Evolutionary conservation across 2,113 vertebrate species (phyloP).

Genomic region (Melanerpes formicivorus): DNA sequence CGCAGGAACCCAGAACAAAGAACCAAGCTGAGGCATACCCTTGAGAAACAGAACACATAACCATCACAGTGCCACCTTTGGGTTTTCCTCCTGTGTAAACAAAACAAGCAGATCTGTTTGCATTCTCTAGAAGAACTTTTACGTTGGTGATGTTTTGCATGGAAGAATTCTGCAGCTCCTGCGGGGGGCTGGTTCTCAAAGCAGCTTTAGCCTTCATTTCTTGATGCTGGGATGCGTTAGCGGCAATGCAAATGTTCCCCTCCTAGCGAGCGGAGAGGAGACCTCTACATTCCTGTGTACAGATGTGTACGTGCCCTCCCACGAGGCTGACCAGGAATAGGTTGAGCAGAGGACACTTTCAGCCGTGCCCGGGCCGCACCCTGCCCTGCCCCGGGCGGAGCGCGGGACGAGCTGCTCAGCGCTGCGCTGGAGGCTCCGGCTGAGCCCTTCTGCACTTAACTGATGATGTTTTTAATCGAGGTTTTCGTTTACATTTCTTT

Average conservation of each 20-base stretch:
- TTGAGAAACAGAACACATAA: slow-evolving; percentile 48
- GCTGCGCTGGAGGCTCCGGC: slow-evolving; percentile 81
- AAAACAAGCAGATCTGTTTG: slow-evolving; percentile 74
- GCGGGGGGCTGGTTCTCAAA: slow-evolving; percentile 74
- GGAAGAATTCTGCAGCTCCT: slow-evolving; percentile 80
- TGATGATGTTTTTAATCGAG: slow-evolving; percentile 81
- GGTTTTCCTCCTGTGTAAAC: slow-evolving; percentile 25
- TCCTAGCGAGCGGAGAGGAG: slow-evolving; percentile 73
- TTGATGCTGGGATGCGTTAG: slow-evolving; percentile 77
- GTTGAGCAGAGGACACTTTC: slow-evolving; percentile 83
- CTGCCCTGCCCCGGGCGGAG: slow-evolving; percentile 77
- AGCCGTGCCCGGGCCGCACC: slow-evolving; percentile 78
- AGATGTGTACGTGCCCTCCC: slow-evolving; percentile 85
- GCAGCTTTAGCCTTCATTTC: slow-evolving; percentile 73
- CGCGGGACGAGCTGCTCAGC: slow-evolving; percentile 77
- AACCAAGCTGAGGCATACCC: slow-evolving; percentile 30
- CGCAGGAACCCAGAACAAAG: slow-evolving; percentile 57
- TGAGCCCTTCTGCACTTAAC: slow-evolving; percentile 85
- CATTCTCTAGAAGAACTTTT: slow-evolving; percentile 79
- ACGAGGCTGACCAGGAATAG: slow-evolving; percentile 83
- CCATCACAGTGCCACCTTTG: slow-evolving; percentile 65
- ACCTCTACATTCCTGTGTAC: slow-evolving; percentile 79
- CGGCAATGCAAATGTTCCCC: slow-evolving; percentile 80
- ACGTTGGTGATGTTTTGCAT: slow-evolving; percentile 87
- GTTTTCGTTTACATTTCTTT: slow-evolving; percentile 89